Evolutionary conservation across 2,888 invertebrate species (phyloP).

Genomic region (Phorcus lineatus): DNA sequence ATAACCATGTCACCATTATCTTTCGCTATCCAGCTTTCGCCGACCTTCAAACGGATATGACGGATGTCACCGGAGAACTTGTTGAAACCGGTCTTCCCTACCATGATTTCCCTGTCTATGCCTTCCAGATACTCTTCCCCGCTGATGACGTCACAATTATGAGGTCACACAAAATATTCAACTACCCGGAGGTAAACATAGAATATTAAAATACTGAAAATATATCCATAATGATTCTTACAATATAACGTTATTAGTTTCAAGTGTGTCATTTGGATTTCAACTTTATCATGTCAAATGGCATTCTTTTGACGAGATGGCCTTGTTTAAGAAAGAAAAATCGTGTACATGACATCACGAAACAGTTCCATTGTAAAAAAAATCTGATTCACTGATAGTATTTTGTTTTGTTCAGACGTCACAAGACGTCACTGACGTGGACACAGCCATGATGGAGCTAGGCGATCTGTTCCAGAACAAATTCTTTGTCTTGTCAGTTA

Average conservation of each 20-base stretch:
- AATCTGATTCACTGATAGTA: no score
- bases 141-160: background rate
- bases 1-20: no score
- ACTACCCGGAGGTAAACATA: background rate
- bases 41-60: slow-evolving; percentile 25
- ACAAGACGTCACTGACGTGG: slow-evolving; percentile 4
- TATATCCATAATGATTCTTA: no score
- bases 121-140: slow-evolving; percentile 17
- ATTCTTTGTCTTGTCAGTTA: background rate
- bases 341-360: no score
- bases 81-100: slow-evolving; percentile 18
- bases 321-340: no score
- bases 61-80: slow-evolving; percentile 7
- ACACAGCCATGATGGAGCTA: slow-evolving; percentile 42
- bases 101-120: background rate
- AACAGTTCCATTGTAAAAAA: no score
- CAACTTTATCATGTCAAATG: no score
- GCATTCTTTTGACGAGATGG: no score
- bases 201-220: no score
- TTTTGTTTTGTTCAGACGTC: no score
- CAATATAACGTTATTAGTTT: no score
- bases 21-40: background rate
- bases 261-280: no score
- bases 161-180: background rate
- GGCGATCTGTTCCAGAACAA: slow-evolving; percentile 10